phyloP scores from a whole-genome alignment of 2,888 invertebrate genomes.

The Drosophila niveifrons region DNA sequence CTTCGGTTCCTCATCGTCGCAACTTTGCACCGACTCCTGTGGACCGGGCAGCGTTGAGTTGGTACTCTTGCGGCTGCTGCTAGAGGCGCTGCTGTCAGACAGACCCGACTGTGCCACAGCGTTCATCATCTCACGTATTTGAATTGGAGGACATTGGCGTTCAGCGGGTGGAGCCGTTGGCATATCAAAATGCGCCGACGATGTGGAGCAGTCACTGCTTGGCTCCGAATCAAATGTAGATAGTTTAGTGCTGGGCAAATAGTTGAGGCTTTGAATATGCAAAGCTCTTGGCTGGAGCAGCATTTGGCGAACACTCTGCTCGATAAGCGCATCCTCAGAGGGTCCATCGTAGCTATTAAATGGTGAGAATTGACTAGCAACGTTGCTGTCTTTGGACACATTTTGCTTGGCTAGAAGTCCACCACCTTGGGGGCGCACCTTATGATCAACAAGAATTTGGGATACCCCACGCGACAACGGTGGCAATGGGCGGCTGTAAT shows the following conservation, averaged over 20 bases:
- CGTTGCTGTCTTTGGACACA: background rate
- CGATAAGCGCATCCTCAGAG: conserved; percentile 63
- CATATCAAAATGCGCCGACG: conserved; percentile 18
- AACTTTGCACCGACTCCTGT: conserved; percentile 30
- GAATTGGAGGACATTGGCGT: conserved; percentile 21
- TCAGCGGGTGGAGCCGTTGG: conserved; percentile 28
- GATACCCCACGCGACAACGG: conserved; percentile 53
- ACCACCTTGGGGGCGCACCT: conserved; percentile 52
- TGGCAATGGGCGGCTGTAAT: conserved; percentile 46
- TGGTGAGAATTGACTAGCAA: conserved; percentile 55
- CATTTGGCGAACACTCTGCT: conserved; percentile 42
- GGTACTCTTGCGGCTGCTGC: conserved; percentile 34
- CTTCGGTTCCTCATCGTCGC: conserved; percentile 33
- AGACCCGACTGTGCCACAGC: conserved; percentile 35
- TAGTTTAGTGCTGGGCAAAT: conserved; percentile 35
- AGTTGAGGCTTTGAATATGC: conserved; percentile 23
- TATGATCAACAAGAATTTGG: conserved; percentile 16
- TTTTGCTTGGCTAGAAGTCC: conserved; percentile 20
- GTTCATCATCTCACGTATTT: conserved; percentile 41
- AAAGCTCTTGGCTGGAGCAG: conserved; percentile 45
- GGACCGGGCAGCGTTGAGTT: conserved; percentile 24
- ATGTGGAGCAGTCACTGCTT: conserved; percentile 35
- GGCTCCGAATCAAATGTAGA: conserved; percentile 39
- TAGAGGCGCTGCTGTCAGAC: conserved; percentile 46
- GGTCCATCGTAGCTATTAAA: conserved; percentile 67